phyloP scores from a whole-genome alignment of 2,113 vertebrate species.

The Cyrtonyx montezumae region DNA sequence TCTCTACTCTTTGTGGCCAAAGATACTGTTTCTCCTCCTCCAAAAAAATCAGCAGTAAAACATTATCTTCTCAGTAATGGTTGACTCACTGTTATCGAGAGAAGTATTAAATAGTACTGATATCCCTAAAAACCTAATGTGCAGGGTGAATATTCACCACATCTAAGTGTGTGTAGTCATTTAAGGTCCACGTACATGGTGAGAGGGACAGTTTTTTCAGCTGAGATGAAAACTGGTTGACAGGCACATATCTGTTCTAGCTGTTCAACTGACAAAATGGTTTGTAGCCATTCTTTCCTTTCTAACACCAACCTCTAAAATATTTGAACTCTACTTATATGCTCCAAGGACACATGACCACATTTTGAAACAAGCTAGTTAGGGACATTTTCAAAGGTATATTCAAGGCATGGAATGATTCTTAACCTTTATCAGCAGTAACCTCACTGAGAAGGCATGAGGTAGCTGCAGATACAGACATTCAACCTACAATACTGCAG shows the following conservation, averaged over 20 bases:
- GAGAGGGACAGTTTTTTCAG: not conserved
- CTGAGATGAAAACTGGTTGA: not conserved
- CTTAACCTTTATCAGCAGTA: not conserved
- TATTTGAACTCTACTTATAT: not conserved
- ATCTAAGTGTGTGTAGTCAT: not conserved
- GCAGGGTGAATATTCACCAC: not conserved
- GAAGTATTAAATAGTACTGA: not conserved
- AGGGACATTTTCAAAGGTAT: not conserved
- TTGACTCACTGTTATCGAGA: not conserved
- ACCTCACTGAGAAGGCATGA: not conserved
- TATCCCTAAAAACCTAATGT: not conserved
- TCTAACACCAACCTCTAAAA: not conserved
- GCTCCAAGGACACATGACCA: not conserved
- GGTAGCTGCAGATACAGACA: not conserved
- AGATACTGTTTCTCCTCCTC: not conserved
- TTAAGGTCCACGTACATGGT: not conserved
- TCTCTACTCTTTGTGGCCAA: not conserved
- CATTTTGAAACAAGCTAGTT: not conserved
- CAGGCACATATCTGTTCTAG: not conserved
- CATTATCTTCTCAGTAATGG: not conserved
- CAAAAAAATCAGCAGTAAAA: not conserved
- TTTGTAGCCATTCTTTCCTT: too few species aligned
- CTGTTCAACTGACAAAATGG: not conserved
- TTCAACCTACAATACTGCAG: not conserved
- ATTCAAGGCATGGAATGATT: not conserved